Evolutionary conservation across 2,888 invertebrate genomes (phyloP).

Genomic region (Rapana venosa): DNA sequence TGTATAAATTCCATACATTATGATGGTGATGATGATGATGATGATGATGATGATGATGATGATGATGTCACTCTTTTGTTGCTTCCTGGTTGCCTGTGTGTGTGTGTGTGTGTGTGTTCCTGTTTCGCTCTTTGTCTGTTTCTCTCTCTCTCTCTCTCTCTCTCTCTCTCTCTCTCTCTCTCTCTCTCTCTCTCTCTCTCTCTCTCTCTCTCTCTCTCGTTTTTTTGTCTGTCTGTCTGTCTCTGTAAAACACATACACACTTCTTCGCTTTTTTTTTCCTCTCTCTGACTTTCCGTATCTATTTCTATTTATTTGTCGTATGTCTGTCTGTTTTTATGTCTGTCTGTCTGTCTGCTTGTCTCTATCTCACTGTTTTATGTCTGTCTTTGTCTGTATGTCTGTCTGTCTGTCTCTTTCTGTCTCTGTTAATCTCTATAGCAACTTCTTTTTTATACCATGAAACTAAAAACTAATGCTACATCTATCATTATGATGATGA

Average conservation of each 20-base stretch:
- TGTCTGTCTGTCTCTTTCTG: too few relatives aligned
- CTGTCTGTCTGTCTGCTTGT: background rate
- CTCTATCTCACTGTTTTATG: background rate
- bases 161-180: background rate
- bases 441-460: too few relatives aligned
- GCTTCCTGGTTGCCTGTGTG: too few relatives aligned
- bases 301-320: background rate
- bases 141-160: conserved; percentile 4
- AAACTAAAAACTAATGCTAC: too few relatives aligned
- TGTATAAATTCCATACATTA: too few relatives aligned
- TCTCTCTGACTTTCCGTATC: background rate
- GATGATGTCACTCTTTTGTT: too few relatives aligned
- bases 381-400: background rate
- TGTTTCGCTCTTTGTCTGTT: background rate
- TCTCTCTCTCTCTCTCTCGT: background rate
- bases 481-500: background rate
- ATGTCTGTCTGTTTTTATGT: too few relatives aligned
- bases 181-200: conserved; percentile 11
- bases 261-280: background rate
- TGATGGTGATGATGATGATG: too few relatives aligned
- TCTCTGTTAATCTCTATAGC: too few relatives aligned
- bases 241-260: too few relatives aligned
- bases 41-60: too few relatives aligned
- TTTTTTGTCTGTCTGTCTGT: background rate
- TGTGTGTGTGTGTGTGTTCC: background rate